phyloP scores from a whole-genome alignment of 2,888 invertebrate genomes.

The Lottia scabra region DNA sequence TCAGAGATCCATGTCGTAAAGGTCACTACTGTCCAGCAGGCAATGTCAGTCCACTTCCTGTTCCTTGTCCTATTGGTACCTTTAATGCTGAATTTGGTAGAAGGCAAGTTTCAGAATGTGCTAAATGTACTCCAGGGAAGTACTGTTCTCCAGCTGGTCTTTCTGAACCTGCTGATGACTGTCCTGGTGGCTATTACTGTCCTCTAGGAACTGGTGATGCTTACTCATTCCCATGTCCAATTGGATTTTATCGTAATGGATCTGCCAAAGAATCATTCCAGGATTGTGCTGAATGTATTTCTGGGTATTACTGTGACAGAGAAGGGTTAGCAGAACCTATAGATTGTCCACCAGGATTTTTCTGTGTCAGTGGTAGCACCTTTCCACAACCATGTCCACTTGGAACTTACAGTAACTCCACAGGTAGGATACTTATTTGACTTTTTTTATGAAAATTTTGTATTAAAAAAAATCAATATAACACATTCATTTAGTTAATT shows the following conservation, averaged over 20 bases:
- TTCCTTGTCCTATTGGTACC: conserved; percentile 64
- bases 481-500: no score
- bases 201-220: conserved; percentile 59
- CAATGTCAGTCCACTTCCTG: conserved; percentile 62
- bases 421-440: conserved; percentile 16
- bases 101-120: conserved; percentile 59
- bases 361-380: conserved; percentile 64
- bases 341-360: conserved; percentile 64
- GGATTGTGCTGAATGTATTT: conserved; percentile 63
- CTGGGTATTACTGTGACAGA: conserved; percentile 63
- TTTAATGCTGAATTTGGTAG: conserved; percentile 57
- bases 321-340: conserved; percentile 60
- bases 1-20: conserved; percentile 51
- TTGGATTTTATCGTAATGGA: conserved; percentile 65
- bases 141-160: conserved; percentile 62
- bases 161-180: conserved; percentile 51
- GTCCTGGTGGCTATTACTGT: conserved; percentile 67
- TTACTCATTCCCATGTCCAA: conserved; percentile 58
- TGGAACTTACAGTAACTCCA: conserved; percentile 66
- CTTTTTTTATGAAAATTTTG: no score
- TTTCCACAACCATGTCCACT: conserved; percentile 62
- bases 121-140: conserved; percentile 60
- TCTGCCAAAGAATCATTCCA: conserved; percentile 64
- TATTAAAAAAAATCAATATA: no score
- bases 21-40: conserved; percentile 64